Evolutionary conservation across 2,113 vertebrate species (phyloP).

Genomic region (Ammospiza nelsoni): DNA sequence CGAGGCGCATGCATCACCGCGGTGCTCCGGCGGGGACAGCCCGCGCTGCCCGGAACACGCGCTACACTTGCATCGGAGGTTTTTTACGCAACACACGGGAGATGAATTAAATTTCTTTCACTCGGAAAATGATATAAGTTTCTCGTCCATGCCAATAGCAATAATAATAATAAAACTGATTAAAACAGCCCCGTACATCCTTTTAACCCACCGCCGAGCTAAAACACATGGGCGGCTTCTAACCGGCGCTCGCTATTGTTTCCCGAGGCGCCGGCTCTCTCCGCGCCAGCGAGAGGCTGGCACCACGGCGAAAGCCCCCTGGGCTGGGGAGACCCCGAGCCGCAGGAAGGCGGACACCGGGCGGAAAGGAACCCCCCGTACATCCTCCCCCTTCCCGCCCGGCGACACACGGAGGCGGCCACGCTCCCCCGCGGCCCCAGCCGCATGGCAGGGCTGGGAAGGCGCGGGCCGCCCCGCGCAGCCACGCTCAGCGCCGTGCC

Average conservation of each 20-base stretch:
- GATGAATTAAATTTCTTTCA: neutral
- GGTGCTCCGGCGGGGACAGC: neutral
- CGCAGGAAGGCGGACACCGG: neutral
- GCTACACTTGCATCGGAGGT: neutral
- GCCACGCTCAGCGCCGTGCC: neutral
- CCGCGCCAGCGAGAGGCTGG: neutral
- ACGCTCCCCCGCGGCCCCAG: neutral
- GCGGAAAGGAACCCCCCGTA: neutral
- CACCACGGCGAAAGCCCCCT: neutral
- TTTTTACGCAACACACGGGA: neutral
- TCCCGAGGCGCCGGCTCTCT: neutral
- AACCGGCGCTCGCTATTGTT: neutral
- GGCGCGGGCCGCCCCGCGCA: neutral
- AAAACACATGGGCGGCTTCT: neutral
- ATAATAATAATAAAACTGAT: neutral
- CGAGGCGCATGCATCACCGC: neutral
- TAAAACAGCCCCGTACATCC: neutral
- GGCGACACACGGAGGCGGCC: neutral
- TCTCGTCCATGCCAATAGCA: neutral
- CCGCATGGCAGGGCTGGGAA: neutral
- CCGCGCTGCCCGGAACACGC: neutral
- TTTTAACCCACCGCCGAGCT: neutral
- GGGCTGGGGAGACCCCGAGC: neutral
- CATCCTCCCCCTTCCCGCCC: neutral
- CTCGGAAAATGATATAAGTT: neutral